Base-by-base conservation (phyloP, 2,797 vertebrate genomes). In the Fratercula arctica region DNA sequence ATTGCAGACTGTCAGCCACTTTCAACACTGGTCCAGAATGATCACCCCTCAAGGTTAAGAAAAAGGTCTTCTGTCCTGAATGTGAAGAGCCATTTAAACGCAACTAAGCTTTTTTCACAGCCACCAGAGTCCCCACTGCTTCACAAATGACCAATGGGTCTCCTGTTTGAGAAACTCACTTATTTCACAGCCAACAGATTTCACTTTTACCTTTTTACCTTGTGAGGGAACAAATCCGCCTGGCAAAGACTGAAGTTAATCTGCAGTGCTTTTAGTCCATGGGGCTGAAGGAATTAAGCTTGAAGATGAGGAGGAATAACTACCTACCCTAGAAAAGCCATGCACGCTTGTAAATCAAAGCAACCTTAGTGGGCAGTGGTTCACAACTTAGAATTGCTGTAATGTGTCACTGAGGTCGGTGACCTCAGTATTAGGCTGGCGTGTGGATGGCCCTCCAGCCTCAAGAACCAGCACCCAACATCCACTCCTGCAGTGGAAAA, bases 71-170 rank as follows among this genome's bases (percentile, higher is more conserved):
- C 23, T 53, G 10, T 69, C 56, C 60, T 70, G 29, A 70, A 60
- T 41, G 31, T 46, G 54, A 79, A 70, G 29, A 33, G 9, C 4
- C 39, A 33, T 82, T 90, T 93, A 72, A 87, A 82, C 43, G 53
- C 1, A 5, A 50, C 14, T 26, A 6, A 76, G 31, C 64, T 60
- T 60, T 61, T 82, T 82, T 50, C 46, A 46, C 33, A 87, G 45
- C 19, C 57, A 57, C 18, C 48, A 33, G 91, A n/a, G 50, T 46
- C 25, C 41, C 13, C 31, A 26, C 31, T 59, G 46, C 43, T 84
- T 87, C 50, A 61, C 3, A 10, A 75, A 76, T 29, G 91, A 67
- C 5, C n/a, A 67, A 1, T 0, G 0, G 2, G 2, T 24, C 63
- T 73, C 15, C 28, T 56, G 31, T 45, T 48, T 37, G 67, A 87